Base-by-base conservation (phyloP, 2,797 vertebrate species). In the Coreius guichenoti region DNA sequence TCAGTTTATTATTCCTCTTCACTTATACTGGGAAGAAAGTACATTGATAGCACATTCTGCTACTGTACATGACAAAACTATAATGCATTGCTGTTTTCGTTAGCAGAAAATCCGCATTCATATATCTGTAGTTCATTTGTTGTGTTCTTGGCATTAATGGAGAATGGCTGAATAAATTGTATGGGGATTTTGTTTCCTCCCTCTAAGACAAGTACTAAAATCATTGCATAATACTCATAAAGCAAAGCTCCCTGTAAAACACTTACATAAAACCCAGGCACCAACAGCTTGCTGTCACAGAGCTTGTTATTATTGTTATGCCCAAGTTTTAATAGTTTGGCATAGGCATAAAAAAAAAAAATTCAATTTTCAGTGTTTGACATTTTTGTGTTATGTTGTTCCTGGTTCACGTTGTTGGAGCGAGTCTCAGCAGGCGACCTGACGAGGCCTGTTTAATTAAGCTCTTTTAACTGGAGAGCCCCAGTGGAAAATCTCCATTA, bases 371-470 rank as follows among this genome's bases (percentile, higher is more conserved):
- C 49, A 29, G 47, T 51, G 81, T 47, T 45, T 86, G 80, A 63
- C 61, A 65, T 58, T 79, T 78, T 36, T n/a, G 23, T 29, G 45
- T 49, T 36, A 13, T 89, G 86, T 89, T 29, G 58, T 87, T 88
- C 84, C 33, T 74, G 56, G 8, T 45, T 82, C 19, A 49, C 2
- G 23, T 33, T 17, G 21, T 56, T 56, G 67, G 49, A n/a, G 45
- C 2, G 45, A 69, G 68, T 91, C 89, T 91, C 84, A 33, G 54
- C 45, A 63, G 89, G 89, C 70, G 83, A 54, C 69, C 84, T 54
- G 80, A 90, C 84, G 82, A 80, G 90, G 81, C 85, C 88, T 82
- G 84, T 93, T 91, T 93, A 91, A 94, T 94, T 91, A 92, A 92
- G 85, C 86, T 80, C 87, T 12, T 56, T 90, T 90, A 88, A 83